These are phyloP conservation scores for Synchiropus splendidus DNA, from an alignment of 2,113 vertebrate genomes.

Conservation along the genomic window DNA sequence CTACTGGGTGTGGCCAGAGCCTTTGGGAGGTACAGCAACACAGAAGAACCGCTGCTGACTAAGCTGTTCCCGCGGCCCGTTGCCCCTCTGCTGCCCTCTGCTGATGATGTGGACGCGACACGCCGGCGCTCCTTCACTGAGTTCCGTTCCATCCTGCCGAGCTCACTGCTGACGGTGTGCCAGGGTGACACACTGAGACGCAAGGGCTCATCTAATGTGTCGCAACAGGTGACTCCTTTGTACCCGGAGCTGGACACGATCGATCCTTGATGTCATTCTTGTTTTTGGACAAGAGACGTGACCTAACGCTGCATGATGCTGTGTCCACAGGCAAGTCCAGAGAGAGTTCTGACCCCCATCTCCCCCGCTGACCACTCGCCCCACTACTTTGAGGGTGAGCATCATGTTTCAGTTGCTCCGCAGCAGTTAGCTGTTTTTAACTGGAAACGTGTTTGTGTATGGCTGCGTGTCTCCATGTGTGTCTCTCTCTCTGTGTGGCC, in stretches of 20 bases:
- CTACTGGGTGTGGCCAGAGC: conserved; percentile 87
- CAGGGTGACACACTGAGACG: conserved; percentile 80
- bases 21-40: conserved; percentile 90
- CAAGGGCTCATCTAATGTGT: conserved; percentile 78
- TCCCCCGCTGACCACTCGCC: conserved; percentile 80
- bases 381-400: conserved; percentile 88
- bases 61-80: conserved; percentile 83
- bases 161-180: conserved; percentile 80
- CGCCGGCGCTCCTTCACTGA: conserved; percentile 90
- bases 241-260: too few species aligned
- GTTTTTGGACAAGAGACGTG: too few species aligned
- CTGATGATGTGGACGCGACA: conserved; percentile 71
- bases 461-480: not conserved
- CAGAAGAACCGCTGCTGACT: conserved; percentile 84
- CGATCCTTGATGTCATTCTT: too few species aligned
- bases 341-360: conserved; percentile 75
- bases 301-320: too few species aligned
- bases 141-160: conserved; percentile 93
- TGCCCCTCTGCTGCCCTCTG: conserved; percentile 58
- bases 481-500: not conserved
- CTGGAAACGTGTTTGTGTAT: too few species aligned
- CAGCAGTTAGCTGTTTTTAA: not conserved
- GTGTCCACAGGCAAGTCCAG: conserved; percentile 82
- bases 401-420: not conserved
- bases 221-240: conserved; percentile 73